Conservation (phyloP, 2,113 vertebrate species). For the Anas platyrhynchos region DNA sequence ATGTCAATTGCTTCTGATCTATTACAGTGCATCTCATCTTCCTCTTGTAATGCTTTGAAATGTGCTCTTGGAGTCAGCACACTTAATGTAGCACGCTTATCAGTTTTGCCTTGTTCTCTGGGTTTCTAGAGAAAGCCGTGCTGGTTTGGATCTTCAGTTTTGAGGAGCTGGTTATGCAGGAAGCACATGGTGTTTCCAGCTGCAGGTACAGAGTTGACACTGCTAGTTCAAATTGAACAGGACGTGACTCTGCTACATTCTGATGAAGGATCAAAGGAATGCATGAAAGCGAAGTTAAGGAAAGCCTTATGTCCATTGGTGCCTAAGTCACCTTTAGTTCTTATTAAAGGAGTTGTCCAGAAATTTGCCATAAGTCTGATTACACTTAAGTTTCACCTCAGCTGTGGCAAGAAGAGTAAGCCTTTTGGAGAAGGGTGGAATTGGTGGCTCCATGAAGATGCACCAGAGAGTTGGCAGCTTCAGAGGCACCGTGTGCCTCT, state of each 20-base stretch:
- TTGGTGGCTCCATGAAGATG: not conserved
- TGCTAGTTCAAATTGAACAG: not conserved
- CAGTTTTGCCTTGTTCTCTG: not conserved
- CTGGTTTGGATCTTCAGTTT: not conserved
- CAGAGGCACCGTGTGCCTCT: not conserved
- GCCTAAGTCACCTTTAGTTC: not conserved
- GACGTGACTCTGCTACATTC: not conserved
- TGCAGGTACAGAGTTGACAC: not conserved
- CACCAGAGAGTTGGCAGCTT: not conserved
- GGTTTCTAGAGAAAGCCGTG: not conserved
- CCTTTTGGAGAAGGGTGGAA: not conserved
- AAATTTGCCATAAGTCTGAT: not conserved
- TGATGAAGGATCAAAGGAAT: not conserved
- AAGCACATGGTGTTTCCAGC: not conserved
- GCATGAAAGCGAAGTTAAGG: not conserved
- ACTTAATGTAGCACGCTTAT: not conserved
- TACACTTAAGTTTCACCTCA: not conserved
- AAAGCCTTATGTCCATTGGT: accelerated
- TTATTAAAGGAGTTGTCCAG: not conserved
- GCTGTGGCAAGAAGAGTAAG: not conserved
- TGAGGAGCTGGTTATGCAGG: not conserved
- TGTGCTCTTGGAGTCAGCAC: not conserved
- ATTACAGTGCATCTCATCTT: accelerated
- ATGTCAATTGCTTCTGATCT: not conserved
- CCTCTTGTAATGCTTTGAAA: not conserved